A percentile compares a stretch with the other conserved stretches of the same genome.
phyloP scores from a whole-genome alignment of 2,888 invertebrate genomes.

The Digitonthophagus gazella region DNA sequence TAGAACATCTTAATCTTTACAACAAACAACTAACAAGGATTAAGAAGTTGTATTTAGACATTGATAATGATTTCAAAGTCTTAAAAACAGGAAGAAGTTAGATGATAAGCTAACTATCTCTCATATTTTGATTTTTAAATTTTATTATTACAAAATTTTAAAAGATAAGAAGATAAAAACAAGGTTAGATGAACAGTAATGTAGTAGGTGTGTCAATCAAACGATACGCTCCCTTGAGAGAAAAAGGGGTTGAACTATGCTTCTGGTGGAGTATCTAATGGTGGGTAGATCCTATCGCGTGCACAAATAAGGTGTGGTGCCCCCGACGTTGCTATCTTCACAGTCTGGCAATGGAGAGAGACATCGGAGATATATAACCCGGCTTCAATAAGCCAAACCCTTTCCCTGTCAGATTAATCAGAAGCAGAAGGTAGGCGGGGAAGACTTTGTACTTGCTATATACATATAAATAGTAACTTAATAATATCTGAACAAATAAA shows the following conservation, averaged over 20 bases:
- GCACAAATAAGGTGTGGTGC: background rate
- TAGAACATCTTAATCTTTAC: too few species aligned
- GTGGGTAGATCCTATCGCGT: background rate
- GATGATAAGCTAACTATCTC: too few species aligned
- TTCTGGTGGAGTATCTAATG: background rate
- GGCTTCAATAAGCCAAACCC: background rate
- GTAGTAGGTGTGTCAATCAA: background rate
- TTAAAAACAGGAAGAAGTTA: too few species aligned
- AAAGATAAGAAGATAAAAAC: too few species aligned
- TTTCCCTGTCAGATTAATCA: background rate
- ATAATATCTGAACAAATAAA: too few species aligned
- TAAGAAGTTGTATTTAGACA: too few species aligned
- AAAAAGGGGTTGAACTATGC: background rate
- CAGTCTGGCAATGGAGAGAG: background rate
- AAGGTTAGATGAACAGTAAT: too few species aligned
- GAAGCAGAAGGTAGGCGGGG: background rate
- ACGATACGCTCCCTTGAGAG: background rate
- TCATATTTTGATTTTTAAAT: too few species aligned
- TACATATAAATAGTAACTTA: too few species aligned
- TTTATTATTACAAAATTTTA: too few species aligned
- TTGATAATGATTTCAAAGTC: too few species aligned
- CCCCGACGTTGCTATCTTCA: background rate
- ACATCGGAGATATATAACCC: background rate
- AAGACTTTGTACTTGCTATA: background rate
- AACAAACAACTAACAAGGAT: too few species aligned